Conservation (phyloP, 2,888 invertebrate species). For the Rhabditoides inermis region DNA sequence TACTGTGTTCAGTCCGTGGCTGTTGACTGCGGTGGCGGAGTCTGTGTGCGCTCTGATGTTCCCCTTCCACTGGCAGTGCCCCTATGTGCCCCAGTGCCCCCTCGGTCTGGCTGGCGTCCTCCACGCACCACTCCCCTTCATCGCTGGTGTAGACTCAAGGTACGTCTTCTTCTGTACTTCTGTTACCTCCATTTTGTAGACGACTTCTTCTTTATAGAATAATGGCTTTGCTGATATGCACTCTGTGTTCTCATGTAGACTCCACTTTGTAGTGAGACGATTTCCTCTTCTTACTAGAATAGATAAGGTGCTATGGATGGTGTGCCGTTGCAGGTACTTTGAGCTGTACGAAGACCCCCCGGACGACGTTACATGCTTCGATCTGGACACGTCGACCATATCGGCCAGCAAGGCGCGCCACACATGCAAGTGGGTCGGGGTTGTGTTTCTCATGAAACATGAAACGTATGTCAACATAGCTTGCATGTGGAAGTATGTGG, state of each 20-base stretch:
- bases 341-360: constrained; percentile 88
- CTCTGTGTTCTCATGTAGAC: too few species aligned
- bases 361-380: constrained; percentile 89
- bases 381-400: constrained; percentile 92
- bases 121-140: constrained; percentile 90
- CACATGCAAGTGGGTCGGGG: constrained; percentile 20
- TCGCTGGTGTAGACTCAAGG: constrained; percentile 62
- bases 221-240: too few species aligned
- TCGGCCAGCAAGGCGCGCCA: constrained; percentile 58
- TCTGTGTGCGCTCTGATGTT: constrained; percentile 82
- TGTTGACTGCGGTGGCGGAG: constrained; percentile 76
- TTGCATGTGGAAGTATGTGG: too few species aligned
- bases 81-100: constrained; percentile 96
- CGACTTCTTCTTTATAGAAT: too few species aligned
- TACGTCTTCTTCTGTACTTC: constrained; percentile 25
- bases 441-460: too few species aligned
- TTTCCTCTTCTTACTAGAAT: too few species aligned
- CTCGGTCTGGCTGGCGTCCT: constrained; percentile 83
- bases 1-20: constrained; percentile 66
- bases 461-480: too few species aligned
- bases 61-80: constrained; percentile 99
- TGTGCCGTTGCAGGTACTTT: constrained; percentile 69
- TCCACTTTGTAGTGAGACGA: neutral
- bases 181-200: too few species aligned
- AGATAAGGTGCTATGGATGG: neutral